Evolutionary conservation across 2,113 vertebrate genomes (phyloP), one percentile per base, ranked within the genome.

Genomic region (Ramphastos sulfuratus): DNA sequence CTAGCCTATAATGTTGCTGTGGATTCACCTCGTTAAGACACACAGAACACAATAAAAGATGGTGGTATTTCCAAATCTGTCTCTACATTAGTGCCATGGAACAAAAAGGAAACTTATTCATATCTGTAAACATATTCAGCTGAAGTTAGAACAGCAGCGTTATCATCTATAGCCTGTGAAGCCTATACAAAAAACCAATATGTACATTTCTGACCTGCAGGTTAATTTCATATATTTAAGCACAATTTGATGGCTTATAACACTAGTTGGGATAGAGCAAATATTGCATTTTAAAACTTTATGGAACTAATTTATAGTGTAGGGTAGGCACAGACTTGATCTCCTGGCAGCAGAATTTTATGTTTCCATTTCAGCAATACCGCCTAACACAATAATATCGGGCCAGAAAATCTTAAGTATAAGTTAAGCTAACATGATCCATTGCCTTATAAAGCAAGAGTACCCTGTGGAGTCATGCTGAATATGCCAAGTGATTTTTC

Each of bases 391-490:
- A 98, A 97, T 98, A 97, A 97, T 97, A 98, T 94, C 96, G 94
- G 94, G 87, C 94, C 93, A 93, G 96, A 88, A 97, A 97, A 97
- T 95, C 97, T 98, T 97, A 97, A 97, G 96, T 97, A 96, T 97
- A 97, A 98, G 96, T 97, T 98, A 98, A 97, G 95, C 97, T 97
- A 97, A 97, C 97, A 97, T 98, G 98, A 98, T 98, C 97, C 97
- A 97, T 98, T 94, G 96, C 96, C 91, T 98, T 97, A 97, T 98
- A 97, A 97, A 97, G 93, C 96, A 96, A 94, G 91, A 97, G 97
- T 91, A 97, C 97, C 97, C 97, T 96, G 94, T 97, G 97, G 97
- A 98, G 96, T 97, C 97, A 95, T 97, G 94, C 91, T 97, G 97
- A 98, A 98, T 98, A 97, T 97, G 97, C 97, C 95, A 96, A 97